Conservation (phyloP, 2,113 vertebrate species). For the Pygoscelis adeliae region DNA sequence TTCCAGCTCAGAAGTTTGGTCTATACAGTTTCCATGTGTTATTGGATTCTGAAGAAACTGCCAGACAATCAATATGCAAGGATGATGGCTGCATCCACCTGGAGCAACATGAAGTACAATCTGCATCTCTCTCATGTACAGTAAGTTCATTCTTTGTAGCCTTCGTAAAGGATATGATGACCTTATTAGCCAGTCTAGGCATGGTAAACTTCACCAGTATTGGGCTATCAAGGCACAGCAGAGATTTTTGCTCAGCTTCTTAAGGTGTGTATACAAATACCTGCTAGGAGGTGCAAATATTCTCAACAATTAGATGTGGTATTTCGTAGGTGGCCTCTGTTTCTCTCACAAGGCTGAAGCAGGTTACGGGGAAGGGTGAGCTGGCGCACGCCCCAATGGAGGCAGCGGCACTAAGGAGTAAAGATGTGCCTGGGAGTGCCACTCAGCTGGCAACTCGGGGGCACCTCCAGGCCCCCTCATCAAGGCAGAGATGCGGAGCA, state of each 20-base stretch:
- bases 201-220: not conserved
- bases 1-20: not conserved
- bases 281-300: not conserved
- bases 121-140: not conserved
- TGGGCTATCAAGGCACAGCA: not conserved
- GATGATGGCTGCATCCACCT: not conserved
- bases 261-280: not conserved
- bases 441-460: not conserved
- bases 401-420: not conserved
- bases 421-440: not conserved
- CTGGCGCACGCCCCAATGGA: not conserved
- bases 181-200: not conserved
- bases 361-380: not conserved
- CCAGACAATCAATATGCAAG: not conserved
- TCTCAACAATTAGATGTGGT: accelerated
- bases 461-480: accelerated
- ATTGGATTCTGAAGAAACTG: not conserved
- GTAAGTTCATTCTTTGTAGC: not conserved
- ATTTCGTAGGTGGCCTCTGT: not conserved
- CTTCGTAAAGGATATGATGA: not conserved
- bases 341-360: not conserved
- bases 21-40: not conserved
- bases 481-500: not conserved
- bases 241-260: not conserved
- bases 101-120: not conserved